Base-by-base conservation (phyloP, 2,888 invertebrate species). In the Nyleta sp. region DNA sequence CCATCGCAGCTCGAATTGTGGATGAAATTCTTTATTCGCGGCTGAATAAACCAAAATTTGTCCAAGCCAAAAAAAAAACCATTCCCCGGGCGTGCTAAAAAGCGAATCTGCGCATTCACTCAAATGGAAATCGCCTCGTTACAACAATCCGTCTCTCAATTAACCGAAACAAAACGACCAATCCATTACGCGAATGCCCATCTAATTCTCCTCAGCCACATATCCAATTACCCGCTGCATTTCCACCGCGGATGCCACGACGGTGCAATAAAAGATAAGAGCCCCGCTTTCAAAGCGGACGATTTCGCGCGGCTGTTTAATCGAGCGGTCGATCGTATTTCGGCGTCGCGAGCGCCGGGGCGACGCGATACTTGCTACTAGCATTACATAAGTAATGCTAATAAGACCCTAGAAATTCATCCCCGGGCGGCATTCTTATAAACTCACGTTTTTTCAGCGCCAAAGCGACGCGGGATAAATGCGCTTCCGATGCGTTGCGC, bases 321-420 rank as follows among this genome's bases (percentile, higher is more conserved):
- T n/a, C n/a, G n/a, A n/a, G n/a, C n/a, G n/a, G n/a, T n/a, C n/a
- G n/a, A n/a, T n/a, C n/a, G n/a, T n/a, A n/a, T n/a, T n/a, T n/a
- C n/a, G n/a, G n/a, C n/a, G n/a, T n/a, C n/a, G n/a, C n/a, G n/a
- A n/a, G n/a, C n/a, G n/a, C n/a, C n/a, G n/a, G n/a, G n/a, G n/a
- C n/a, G n/a, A n/a, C n/a, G n/a, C n/a, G n/a, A n/a, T n/a, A n/a
- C n/a, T n/a, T n/a, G n/a, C n/a, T n/a, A n/a, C n/a, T n/a, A n/a
- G n/a, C n/a, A n/a, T 44, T 60, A 44, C 46, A 46, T 60, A 60
- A 60, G 33, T 60, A 60, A 60, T 60, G 60, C 46, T 60, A 44
- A 60, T 60, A 46, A 44, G 60, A 60, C 33, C 31, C 31, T 33
- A 31, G 60, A 46, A 60, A 60, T 60, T 60, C 60, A 46, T 46